Evolutionary conservation across 2,113 vertebrate species (phyloP).

Genomic region (Hiodon alosoides): DNA sequence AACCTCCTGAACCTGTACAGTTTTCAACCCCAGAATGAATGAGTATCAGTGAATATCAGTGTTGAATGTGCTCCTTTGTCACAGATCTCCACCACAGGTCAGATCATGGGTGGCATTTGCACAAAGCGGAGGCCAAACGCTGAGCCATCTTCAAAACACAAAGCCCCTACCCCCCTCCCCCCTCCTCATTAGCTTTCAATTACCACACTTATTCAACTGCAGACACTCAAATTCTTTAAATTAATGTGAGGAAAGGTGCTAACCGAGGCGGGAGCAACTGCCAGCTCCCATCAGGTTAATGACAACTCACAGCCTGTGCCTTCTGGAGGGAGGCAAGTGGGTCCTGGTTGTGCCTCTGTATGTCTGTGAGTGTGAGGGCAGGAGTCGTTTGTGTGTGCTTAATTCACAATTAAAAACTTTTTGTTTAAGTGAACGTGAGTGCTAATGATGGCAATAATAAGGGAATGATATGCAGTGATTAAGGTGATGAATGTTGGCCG

Average conservation of each 20-base stretch:
- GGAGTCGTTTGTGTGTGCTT: no score
- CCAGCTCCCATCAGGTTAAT: constrained; percentile 69
- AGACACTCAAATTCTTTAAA: constrained; percentile 58
- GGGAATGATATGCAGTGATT: no score
- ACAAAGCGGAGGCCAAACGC: neutral
- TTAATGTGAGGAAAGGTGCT: constrained; percentile 50
- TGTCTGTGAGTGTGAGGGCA: no score
- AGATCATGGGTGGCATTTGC: constrained; percentile 5
- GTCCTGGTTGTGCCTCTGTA: no score
- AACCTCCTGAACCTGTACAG: neutral
- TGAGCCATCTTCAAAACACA: constrained; percentile 8
- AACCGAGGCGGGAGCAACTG: constrained; percentile 56
- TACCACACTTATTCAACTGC: constrained; percentile 21
- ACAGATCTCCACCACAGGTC: neutral
- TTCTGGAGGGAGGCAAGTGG: constrained; percentile 36
- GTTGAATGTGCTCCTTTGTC: neutral
- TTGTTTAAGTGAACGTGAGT: no score
- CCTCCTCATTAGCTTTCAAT: constrained; percentile 25
- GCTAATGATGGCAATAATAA: no score
- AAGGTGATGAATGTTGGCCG: no score
- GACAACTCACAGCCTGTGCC: constrained; percentile 53
- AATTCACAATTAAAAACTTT: no score
- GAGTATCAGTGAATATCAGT: neutral
- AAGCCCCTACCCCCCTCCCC: neutral
- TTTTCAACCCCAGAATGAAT: constrained; percentile 9